A percentile compares a stretch with the other conserved stretches of the same genome.
phyloP scores from a whole-genome alignment of 1,140 invertebrate species.

The Aleiodes sp. region DNA sequence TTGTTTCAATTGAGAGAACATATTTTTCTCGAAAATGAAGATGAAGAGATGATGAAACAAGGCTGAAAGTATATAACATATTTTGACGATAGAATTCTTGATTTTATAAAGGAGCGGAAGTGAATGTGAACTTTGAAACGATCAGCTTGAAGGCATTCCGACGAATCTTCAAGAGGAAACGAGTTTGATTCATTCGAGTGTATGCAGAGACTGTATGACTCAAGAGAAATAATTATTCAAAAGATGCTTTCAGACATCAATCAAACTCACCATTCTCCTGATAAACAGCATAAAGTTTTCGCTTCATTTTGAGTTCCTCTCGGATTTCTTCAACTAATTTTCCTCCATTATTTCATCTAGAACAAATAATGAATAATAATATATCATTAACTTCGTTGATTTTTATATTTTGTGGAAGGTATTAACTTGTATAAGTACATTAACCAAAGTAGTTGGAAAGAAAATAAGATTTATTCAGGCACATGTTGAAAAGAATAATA shows the following conservation, averaged over 20 bases:
- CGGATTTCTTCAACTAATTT: no score
- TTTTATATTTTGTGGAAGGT: no score
- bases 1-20: constrained; percentile 1
- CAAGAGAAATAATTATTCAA: constrained; percentile 2
- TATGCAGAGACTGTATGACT: neutral
- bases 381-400: no score
- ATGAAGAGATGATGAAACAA: neutral
- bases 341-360: no score
- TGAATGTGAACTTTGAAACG: constrained; percentile 25
- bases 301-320: no score
- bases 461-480: no score
- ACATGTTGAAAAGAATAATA: no score
- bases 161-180: neutral
- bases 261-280: constrained; percentile 6
- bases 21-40: constrained; percentile 2
- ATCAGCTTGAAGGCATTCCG: constrained; percentile 1
- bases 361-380: no score
- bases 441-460: no score
- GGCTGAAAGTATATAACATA: neutral
- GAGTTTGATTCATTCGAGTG: neutral
- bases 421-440: no score
- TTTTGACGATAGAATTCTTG: neutral
- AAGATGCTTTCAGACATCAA: neutral
- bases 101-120: constrained; percentile 32
- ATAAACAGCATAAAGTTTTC: no score